Base-by-base conservation (phyloP, 2,113 vertebrate genomes). In the Ginglymostoma cirratum region DNA sequence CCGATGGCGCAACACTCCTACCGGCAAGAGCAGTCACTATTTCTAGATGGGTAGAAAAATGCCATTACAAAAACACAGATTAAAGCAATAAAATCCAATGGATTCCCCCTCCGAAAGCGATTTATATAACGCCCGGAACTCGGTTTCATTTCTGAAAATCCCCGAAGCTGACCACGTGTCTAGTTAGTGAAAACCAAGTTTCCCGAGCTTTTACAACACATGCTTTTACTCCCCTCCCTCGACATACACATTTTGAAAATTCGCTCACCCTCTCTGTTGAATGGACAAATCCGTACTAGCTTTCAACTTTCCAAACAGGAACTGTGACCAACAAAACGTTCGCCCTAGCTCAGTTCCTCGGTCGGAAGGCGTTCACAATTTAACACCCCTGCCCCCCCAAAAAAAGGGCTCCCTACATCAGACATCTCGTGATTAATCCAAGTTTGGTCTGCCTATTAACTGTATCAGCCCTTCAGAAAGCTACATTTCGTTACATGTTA, bases 401-500 rank as follows among this genome's bases (percentile, higher is more conserved):
- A 61, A 30, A 89, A 34, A 34, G 34, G 6, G 24, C 17, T 34
- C 87, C 52, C 86, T 27, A 55, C 24, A 90, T 61, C 87, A 30
- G 83, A 24, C 21, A 48, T 24, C 78, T 38, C 21, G 42, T 48
- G 83, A 86, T 86, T 48, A 48, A 89, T 30, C 86, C 7, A 55
- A 55, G 86, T 27, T 27, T 48, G 38, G 14, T 89, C 86, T 89
- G 0, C 86, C 85, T 14, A 52, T 52, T 34, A 90, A 34, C 27
- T 34, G 24, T 30, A 92, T 66, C 89, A 65, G 34, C 61, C 8
- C 61, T 38, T 21, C 61, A 67, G 89, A 34, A 93, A 93, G 61
- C 65, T 93, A 42, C 61, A 93, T 67, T 38, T 92, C 30, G 30
- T 61, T 92, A 92, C 87, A 92, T n/a, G 30, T 92, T 90, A 92